Evolutionary conservation across 2,113 vertebrate species (phyloP), one percentile per base, ranked within the genome.

Genomic region (Atrichornis clamosus): DNA sequence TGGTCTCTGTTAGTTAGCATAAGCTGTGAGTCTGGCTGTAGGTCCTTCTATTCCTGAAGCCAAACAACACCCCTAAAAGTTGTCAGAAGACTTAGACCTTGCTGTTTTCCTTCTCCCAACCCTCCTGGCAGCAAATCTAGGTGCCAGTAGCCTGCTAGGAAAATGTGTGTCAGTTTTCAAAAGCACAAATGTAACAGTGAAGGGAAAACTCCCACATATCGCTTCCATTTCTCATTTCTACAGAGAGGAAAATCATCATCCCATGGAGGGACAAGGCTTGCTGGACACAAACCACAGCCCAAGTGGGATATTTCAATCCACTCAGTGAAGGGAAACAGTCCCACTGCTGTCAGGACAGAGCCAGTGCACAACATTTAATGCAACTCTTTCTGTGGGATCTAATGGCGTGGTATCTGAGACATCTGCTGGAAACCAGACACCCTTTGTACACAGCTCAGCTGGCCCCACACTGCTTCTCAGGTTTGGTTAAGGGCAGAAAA

Each of bases 371-470:
- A 79, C 89, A 97, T 96, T 98, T 98, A 98, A 98, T 82, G 97
- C 98, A 98, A 98, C 97, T 97, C 35, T 93, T 90, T 98, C 98
- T 99, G 98, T 99, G 98, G 98, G 95, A 98, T 98, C 94, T 65
- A 95, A 97, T 97, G 97, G 95, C 97, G 97, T 93, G 88, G 93
- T 97, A 93, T 97, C 97, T 98, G 98, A 98, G 98, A 98, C 98
- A 99, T 99, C 98, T 98, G 98, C 98, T 98, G 98, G 99, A 99
- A 99, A 97, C 97, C 98, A 98, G 98, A 97, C 97, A 98, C 98
- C 97, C 97, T 98, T 98, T 99, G 98, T 98, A 97, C 97, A 98
- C 83, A 92, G 97, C 96, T 97, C 98, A 98, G 97, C 92, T 98
- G 97, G 97, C 95, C 95, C 93, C 96, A 88, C 11, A 93, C 95